Conservation (phyloP, 2,113 vertebrate species). For the Rhagologus leucostigma region DNA sequence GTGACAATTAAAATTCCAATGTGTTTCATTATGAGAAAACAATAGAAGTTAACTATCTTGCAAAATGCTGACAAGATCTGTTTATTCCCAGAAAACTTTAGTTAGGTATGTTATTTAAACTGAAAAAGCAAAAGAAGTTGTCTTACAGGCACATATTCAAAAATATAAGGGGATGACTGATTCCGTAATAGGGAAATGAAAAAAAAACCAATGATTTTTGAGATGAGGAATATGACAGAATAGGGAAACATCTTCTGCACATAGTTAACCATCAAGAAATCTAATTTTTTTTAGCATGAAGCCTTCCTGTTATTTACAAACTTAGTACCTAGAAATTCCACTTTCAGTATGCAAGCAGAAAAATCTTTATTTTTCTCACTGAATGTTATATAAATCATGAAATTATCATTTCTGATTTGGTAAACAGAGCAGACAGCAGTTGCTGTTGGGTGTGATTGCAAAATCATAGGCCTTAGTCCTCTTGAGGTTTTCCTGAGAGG, state of each 20-base stretch:
- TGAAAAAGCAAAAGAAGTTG: background rate
- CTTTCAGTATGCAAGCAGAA: background rate
- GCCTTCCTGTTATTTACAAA: background rate
- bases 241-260: background rate
- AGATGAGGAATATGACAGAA: background rate
- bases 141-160: background rate
- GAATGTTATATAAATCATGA: background rate
- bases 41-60: background rate
- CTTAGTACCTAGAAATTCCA: background rate
- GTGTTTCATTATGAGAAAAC: background rate
- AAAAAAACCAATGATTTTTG: background rate
- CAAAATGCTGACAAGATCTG: background rate
- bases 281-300: background rate
- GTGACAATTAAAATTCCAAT: background rate
- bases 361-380: background rate
- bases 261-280: background rate
- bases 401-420: background rate
- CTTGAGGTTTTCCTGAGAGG: background rate
- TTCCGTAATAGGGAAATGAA: background rate
- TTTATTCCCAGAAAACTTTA: background rate
- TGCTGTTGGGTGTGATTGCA: background rate
- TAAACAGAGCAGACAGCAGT: background rate
- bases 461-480: background rate
- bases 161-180: background rate
- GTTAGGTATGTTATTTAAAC: background rate